Percentiles rank a stretch among this genome's conserved stretches.
Conservation (phyloP, 2,888 invertebrate genomes). For the Epiperipatus broadwayi region DNA sequence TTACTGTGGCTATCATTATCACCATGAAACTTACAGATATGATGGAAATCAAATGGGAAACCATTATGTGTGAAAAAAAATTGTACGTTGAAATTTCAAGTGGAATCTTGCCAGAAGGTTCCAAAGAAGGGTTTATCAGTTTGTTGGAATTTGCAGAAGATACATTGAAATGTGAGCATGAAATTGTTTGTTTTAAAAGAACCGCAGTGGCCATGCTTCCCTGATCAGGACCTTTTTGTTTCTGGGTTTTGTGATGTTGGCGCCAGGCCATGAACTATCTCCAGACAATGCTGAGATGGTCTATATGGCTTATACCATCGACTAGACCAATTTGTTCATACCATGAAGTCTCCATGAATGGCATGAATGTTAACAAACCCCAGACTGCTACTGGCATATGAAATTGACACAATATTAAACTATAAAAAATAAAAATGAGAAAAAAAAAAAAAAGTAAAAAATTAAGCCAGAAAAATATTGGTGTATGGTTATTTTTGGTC, state of each 20-base stretch:
- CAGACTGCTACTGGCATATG: no score
- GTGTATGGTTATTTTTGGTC: no score
- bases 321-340: no score
- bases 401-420: no score
- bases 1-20: constrained; percentile 50
- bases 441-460: no score
- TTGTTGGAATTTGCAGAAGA: constrained; percentile 90
- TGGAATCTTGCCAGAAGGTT: constrained; percentile 66
- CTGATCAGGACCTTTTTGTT: constrained; percentile 90
- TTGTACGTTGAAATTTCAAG: constrained; percentile 76
- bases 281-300: constrained; percentile 45
- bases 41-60: constrained; percentile 62
- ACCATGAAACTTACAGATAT: constrained; percentile 56
- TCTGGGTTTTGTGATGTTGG: constrained; percentile 72
- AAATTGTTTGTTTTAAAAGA: constrained; percentile 59
- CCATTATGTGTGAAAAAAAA: constrained; percentile 52
- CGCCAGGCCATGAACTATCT: constrained; percentile 56
- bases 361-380: no score
- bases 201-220: no score
- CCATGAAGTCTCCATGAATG: no score
- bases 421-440: no score
- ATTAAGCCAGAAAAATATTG: no score
- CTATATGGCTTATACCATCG: constrained; percentile 38
- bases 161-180: constrained; percentile 57
- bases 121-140: constrained; percentile 83